Conservation (phyloP, 1,140 invertebrate genomes). For the Hylaeus anthracinus region DNA sequence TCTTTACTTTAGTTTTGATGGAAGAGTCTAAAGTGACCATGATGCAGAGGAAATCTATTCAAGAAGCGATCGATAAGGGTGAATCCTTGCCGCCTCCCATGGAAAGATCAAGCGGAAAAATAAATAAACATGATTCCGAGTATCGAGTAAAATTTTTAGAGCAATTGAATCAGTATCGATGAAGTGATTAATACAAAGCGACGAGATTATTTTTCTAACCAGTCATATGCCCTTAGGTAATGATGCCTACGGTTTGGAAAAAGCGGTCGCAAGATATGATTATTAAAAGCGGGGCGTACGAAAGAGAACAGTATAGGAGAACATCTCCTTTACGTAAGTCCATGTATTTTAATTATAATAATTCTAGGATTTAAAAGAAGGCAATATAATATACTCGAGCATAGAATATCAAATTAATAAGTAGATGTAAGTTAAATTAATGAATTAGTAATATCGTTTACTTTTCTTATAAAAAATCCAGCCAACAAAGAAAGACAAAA, state of each 20-base stretch:
- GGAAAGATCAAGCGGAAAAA: conserved; percentile 32
- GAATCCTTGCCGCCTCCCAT: conserved; percentile 69
- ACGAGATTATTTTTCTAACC: not conserved
- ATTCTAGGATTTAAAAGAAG: no score
- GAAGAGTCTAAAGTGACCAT: conserved; percentile 79
- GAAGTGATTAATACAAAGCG: not conserved
- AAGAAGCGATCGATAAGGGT: conserved; percentile 73
- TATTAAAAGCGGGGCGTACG: conserved; percentile 74
- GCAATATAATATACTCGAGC: no score
- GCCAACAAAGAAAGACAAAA: conserved; percentile 78
- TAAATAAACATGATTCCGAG: conserved; percentile 1
- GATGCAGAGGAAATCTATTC: conserved; percentile 77
- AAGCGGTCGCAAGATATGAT: conserved; percentile 71
- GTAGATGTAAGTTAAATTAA: not conserved
- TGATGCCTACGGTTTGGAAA: conserved; percentile 61
- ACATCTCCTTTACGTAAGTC: conserved; percentile 75
- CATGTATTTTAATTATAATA: no score
- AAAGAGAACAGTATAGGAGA: conserved; percentile 77
- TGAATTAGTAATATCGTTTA: conserved; percentile 33
- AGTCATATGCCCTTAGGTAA: conserved; percentile 37
- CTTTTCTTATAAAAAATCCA: conserved; percentile 43
- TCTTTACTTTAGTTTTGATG: conserved; percentile 74
- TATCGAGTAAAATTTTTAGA: conserved; percentile 51
- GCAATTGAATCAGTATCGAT: not conserved
- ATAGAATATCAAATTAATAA: no score